A percentile compares a stretch with the other conserved stretches of the same genome.
Evolutionary conservation across 2,888 invertebrate species (phyloP).

Genomic region (Diadegma fenestrale): DNA sequence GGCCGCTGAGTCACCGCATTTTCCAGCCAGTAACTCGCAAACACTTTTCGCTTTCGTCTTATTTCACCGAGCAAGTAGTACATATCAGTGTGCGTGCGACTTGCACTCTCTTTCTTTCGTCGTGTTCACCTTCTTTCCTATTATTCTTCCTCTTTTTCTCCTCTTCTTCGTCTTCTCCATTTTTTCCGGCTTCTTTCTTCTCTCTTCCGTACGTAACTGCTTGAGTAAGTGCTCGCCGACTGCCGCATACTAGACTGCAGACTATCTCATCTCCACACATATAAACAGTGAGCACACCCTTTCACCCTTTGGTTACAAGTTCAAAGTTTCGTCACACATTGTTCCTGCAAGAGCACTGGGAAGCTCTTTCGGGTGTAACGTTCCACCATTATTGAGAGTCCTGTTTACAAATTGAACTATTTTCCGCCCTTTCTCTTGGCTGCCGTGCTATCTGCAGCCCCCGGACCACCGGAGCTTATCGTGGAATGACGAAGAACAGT

Average conservation of each 20-base stretch:
- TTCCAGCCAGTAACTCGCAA: slow-evolving; percentile 67
- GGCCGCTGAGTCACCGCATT: slow-evolving; percentile 68
- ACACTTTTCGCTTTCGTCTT: slow-evolving; percentile 68
- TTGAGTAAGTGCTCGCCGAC: slow-evolving; percentile 51
- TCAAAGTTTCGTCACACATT: slow-evolving; percentile 71
- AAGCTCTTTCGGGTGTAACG: slow-evolving; percentile 77
- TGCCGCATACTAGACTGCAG: slow-evolving; percentile 27
- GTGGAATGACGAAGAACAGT: slow-evolving; percentile 35
- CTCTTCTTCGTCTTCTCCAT: slow-evolving; percentile 30
- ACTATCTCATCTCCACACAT: background rate
- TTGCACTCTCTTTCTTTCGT: slow-evolving; percentile 22
- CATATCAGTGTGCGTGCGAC: slow-evolving; percentile 60
- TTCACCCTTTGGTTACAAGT: slow-evolving; percentile 24
- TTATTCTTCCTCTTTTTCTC: background rate
- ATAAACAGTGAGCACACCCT: background rate
- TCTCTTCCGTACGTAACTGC: slow-evolving; percentile 64
- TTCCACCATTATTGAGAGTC: slow-evolving; percentile 81
- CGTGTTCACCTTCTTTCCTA: slow-evolving; percentile 40
- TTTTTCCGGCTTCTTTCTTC: slow-evolving; percentile 20
- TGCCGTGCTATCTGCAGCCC: slow-evolving; percentile 8
- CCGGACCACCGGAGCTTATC: slow-evolving; percentile 72
- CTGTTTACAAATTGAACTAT: slow-evolving; percentile 83
- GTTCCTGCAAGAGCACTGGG: slow-evolving; percentile 60
- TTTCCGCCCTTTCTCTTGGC: slow-evolving; percentile 18
- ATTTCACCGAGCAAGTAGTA: slow-evolving; percentile 65